Percentiles rank a stretch among this genome's conserved stretches.
Evolutionary conservation across 92 coral and sea anemone species (phyloP).

Genomic region (Porites evermanni): DNA sequence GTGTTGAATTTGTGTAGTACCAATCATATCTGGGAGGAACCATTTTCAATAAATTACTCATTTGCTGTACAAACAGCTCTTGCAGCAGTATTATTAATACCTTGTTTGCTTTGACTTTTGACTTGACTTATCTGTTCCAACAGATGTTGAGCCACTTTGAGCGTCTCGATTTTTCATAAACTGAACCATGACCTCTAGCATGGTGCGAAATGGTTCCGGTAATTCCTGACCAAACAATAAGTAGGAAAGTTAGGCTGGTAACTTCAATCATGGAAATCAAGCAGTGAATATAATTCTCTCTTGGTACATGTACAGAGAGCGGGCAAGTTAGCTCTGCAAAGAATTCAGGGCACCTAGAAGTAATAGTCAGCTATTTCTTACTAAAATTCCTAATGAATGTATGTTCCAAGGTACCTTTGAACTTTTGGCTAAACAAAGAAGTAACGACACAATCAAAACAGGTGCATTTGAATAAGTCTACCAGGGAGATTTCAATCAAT

Average conservation of each 20-base stretch:
- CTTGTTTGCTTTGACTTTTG: conserved; percentile 31
- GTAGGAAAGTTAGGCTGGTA: neutral
- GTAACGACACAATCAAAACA: neutral
- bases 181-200: conserved; percentile 93
- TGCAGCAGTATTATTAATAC: neutral
- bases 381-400: no score
- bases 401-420: no score
- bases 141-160: conserved; percentile 5
- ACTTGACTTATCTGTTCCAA: neutral
- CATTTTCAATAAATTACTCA: neutral
- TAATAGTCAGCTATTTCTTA: no score
- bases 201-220: conserved; percentile 81
- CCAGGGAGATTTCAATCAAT: no score
- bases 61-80: neutral
- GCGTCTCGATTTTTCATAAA: conserved; percentile 70
- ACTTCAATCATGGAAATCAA: no score
- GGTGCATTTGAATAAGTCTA: no score
- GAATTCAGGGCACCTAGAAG: no score
- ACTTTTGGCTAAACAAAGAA: neutral
- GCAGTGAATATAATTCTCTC: no score
- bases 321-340: no score
- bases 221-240: conserved; percentile 46
- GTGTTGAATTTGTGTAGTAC: no score
- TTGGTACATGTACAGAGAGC: no score
- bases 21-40: no score